Percentiles rank a stretch among this genome's conserved stretches.
Evolutionary conservation across 2,888 invertebrate species (phyloP).

Genomic region (Apotomis turbidana): DNA sequence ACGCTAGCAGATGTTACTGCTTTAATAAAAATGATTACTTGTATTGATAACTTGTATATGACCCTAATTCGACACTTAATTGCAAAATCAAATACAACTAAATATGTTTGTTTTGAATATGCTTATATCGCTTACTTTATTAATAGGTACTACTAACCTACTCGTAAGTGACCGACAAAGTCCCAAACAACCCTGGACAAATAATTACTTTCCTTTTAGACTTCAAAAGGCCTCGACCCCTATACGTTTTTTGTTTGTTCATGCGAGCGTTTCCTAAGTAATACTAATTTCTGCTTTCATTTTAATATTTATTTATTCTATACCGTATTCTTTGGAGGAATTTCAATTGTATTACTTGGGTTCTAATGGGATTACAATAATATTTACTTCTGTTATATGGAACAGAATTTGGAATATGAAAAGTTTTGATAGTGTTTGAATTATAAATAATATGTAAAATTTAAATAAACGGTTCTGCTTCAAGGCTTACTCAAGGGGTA

Average conservation of each 20-base stretch:
- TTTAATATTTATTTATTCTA: slow-evolving; percentile 4
- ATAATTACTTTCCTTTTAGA: slow-evolving; percentile 40
- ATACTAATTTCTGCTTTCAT: slow-evolving; percentile 22
- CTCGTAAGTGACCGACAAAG: slow-evolving; percentile 28
- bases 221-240: slow-evolving; percentile 37
- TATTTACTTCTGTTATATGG: too few species aligned
- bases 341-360: neutral
- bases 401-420: too few species aligned
- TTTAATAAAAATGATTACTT: too few species aligned
- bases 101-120: neutral
- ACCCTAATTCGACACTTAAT: too few species aligned
- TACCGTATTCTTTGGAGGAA: neutral
- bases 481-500: too few species aligned
- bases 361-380: neutral
- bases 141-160: slow-evolving; percentile 18
- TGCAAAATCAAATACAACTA: neutral
- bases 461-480: too few species aligned
- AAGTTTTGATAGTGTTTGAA: too few species aligned
- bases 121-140: slow-evolving; percentile 19
- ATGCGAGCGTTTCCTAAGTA: slow-evolving; percentile 16
- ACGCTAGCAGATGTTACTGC: too few species aligned
- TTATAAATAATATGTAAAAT: too few species aligned
- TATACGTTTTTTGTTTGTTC: slow-evolving; percentile 37
- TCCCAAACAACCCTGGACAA: slow-evolving; percentile 34
- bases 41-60: too few species aligned